Conservation (phyloP, 2,888 invertebrate species). For the Graphium colonna region DNA sequence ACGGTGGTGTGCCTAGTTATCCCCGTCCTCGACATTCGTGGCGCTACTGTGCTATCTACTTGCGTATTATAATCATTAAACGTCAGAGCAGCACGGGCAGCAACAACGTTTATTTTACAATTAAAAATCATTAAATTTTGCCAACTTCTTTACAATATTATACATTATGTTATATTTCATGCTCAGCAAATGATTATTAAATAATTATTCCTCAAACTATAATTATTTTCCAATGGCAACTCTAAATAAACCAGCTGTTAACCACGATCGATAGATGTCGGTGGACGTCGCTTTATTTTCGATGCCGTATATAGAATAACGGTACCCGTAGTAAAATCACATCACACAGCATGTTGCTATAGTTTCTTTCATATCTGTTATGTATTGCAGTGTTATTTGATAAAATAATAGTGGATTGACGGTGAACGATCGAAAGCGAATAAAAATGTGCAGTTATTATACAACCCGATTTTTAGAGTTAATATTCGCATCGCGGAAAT, state of each 20-base stretch:
- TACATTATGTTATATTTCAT: background rate
- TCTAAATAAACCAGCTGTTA: constrained; percentile 60
- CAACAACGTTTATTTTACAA: too few relatives aligned
- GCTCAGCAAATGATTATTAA: background rate
- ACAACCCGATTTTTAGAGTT: constrained; percentile 25
- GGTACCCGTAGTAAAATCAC: constrained; percentile 74
- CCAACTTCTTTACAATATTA: too few relatives aligned
- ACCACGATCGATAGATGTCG: constrained; percentile 76
- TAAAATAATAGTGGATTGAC: constrained; percentile 48
- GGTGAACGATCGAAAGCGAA: constrained; percentile 59
- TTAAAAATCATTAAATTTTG: too few relatives aligned
- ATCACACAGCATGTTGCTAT: constrained; percentile 48
- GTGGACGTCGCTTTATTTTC: constrained; percentile 76
- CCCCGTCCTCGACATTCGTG: constrained; percentile 36
- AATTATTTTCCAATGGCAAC: constrained; percentile 59
- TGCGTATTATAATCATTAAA: constrained; percentile 30
- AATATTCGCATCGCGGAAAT: constrained; percentile 16
- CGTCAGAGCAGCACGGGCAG: constrained; percentile 7
- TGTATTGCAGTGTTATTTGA: constrained; percentile 59
- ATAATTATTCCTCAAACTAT: too few relatives aligned
- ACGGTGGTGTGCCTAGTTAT: constrained; percentile 26
- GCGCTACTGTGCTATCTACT: background rate
- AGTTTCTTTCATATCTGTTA: constrained; percentile 57
- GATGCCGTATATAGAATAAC: constrained; percentile 63
- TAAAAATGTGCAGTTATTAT: constrained; percentile 42